Evolutionary conservation across 2,797 vertebrate genomes (phyloP).

Genomic region (Triplophysa bombifrons): DNA sequence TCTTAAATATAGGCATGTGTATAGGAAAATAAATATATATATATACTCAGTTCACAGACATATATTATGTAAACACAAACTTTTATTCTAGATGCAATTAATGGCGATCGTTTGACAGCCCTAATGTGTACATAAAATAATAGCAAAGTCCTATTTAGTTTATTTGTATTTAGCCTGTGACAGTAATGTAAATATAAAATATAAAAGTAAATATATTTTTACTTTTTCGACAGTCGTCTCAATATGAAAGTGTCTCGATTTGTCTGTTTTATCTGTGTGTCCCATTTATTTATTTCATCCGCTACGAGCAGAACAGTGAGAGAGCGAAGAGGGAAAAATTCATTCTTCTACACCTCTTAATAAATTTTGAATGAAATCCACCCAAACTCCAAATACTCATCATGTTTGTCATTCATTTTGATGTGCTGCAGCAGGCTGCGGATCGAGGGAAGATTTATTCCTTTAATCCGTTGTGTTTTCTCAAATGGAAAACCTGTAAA

Average conservation of each 20-base stretch:
- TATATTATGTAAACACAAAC: too few species aligned
- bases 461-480: slow-evolving; percentile 1
- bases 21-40: too few species aligned
- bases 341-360: background rate
- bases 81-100: too few species aligned
- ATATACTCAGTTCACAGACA: too few species aligned
- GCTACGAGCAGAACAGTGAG: background rate
- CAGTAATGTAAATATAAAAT: too few species aligned
- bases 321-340: background rate
- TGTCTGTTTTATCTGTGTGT: too few species aligned
- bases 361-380: background rate
- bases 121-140: background rate
- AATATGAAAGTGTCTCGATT: too few species aligned
- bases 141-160: background rate
- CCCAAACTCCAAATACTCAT: background rate
- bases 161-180: background rate
- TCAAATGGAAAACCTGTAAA: background rate
- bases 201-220: too few species aligned
- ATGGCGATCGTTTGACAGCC: background rate
- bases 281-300: background rate
- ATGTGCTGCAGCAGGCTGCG: background rate
- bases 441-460: background rate
- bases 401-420: background rate
- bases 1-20: too few species aligned
- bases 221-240: background rate